Percentiles rank a stretch among this genome's conserved stretches.
phyloP scores from a whole-genome alignment of 2,797 vertebrate genomes.

The Neoniphon sammara region DNA sequence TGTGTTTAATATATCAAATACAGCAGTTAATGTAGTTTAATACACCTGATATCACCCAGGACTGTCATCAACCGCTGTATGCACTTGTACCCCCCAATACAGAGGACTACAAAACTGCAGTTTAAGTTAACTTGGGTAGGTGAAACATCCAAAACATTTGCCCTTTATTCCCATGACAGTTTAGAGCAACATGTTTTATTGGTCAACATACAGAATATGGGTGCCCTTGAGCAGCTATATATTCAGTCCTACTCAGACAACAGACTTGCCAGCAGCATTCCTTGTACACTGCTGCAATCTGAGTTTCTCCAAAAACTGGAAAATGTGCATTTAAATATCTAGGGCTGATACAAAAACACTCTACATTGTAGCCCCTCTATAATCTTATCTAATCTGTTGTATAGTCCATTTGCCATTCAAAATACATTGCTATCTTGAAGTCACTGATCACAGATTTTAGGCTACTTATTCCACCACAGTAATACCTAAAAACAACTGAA shows the following conservation, averaged over 20 bases:
- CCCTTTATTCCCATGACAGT: conserved; percentile 67
- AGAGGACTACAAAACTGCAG: conserved; percentile 42
- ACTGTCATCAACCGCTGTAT: conserved; percentile 12
- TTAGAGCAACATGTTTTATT: conserved; percentile 74
- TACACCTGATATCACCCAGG: conserved; percentile 15
- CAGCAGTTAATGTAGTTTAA: conserved; percentile 14
- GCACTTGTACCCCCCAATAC: conserved; percentile 42
- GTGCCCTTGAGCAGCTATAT: conserved; percentile 62
- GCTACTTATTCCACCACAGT: conserved; percentile 3
- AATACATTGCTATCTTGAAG: conserved; percentile 31
- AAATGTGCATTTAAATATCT: conserved; percentile 24
- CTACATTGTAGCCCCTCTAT: conserved; percentile 24
- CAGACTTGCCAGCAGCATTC: conserved; percentile 32
- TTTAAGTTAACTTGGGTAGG: conserved; percentile 50
- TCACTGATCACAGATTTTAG: conserved; percentile 35
- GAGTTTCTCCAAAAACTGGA: conserved; percentile 20
- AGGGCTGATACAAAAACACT: conserved; percentile 43
- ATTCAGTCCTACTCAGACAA: conserved; percentile 38
- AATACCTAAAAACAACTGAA: neutral
- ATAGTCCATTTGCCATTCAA: conserved; percentile 38
- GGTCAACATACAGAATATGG: conserved; percentile 58
- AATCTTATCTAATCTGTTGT: conserved; percentile 36
- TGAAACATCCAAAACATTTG: conserved; percentile 62
- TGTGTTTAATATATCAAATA: conserved; percentile 1
- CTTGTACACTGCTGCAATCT: conserved; percentile 19